Evolutionary conservation across 2,888 invertebrate species (phyloP).

Genomic region (Oscheius onirici): DNA sequence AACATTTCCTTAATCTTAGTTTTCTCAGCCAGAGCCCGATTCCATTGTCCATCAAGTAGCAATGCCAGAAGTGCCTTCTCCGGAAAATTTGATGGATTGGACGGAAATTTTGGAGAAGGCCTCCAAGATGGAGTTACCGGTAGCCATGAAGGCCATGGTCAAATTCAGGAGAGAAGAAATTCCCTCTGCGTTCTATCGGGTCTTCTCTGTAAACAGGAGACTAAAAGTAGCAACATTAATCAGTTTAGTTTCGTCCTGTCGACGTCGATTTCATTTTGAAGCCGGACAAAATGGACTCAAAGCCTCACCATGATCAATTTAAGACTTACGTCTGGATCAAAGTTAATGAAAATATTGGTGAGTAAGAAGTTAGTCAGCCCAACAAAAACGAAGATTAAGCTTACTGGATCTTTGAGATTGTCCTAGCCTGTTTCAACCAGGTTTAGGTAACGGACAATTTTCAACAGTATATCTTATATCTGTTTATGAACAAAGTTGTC

Average conservation of each 20-base stretch:
- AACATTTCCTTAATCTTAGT: neutral
- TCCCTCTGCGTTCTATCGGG: slow-evolving; percentile 55
- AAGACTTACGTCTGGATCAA: slow-evolving; percentile 58
- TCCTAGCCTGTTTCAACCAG: neutral
- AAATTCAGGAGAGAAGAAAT: slow-evolving; percentile 53
- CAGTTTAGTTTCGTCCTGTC: slow-evolving; percentile 52
- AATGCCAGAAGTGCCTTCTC: slow-evolving; percentile 73
- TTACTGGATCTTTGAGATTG: no score
- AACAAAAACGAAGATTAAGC: no score
- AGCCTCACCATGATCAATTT: slow-evolving; percentile 43
- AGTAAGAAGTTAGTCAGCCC: neutral
- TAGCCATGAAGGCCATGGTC: slow-evolving; percentile 50
- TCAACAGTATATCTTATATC: no score
- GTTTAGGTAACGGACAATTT: neutral
- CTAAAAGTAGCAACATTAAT: neutral
- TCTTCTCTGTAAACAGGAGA: slow-evolving; percentile 43
- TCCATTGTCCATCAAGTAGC: slow-evolving; percentile 71
- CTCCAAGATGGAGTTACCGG: slow-evolving; percentile 37
- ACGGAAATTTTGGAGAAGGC: slow-evolving; percentile 52
- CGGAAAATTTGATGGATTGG: slow-evolving; percentile 67
- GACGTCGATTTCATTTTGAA: slow-evolving; percentile 51
- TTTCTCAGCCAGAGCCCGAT: slow-evolving; percentile 59
- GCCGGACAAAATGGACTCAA: slow-evolving; percentile 37
- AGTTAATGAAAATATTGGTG: slow-evolving; percentile 54
- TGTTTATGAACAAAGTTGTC: no score